Evolutionary conservation across 2,797 vertebrate genomes (phyloP).

Genomic region (Vireo griseus): DNA sequence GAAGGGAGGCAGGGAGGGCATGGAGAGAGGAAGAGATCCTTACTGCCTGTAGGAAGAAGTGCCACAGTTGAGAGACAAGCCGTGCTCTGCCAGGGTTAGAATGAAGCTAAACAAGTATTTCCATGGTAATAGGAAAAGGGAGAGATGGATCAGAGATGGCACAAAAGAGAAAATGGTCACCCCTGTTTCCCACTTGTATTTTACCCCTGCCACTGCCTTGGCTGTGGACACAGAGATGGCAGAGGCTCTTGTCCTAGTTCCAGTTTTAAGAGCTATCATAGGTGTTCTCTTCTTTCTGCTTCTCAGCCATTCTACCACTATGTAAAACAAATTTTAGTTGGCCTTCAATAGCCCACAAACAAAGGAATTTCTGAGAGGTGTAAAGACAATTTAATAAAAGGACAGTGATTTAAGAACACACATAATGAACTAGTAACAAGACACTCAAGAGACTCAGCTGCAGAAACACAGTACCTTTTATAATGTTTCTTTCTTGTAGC

Average conservation of each 20-base stretch:
- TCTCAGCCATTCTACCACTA: background rate
- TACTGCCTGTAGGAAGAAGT: background rate
- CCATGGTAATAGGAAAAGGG: background rate
- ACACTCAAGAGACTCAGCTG: background rate
- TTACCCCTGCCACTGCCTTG: background rate
- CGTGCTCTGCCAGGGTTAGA: background rate
- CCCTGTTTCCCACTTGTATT: background rate
- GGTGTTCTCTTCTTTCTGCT: background rate
- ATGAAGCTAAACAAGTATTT: background rate
- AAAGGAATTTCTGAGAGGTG: background rate
- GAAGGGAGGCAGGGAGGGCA: background rate
- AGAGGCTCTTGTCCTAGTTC: background rate
- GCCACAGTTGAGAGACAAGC: background rate
- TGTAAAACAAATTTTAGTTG: background rate
- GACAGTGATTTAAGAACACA: background rate
- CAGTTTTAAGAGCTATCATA: background rate
- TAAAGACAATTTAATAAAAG: background rate
- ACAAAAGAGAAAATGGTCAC: background rate
- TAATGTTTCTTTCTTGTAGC: background rate
- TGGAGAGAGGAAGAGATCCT: background rate
- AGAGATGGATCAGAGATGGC: background rate
- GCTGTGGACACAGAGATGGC: background rate
- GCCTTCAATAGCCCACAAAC: background rate
- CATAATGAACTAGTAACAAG: background rate
- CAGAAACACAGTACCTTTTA: slow-evolving; percentile 38